These are phyloP conservation scores for Ceratina japonica DNA, from an alignment of 1,140 invertebrate species.

Conservation along the genomic window DNA sequence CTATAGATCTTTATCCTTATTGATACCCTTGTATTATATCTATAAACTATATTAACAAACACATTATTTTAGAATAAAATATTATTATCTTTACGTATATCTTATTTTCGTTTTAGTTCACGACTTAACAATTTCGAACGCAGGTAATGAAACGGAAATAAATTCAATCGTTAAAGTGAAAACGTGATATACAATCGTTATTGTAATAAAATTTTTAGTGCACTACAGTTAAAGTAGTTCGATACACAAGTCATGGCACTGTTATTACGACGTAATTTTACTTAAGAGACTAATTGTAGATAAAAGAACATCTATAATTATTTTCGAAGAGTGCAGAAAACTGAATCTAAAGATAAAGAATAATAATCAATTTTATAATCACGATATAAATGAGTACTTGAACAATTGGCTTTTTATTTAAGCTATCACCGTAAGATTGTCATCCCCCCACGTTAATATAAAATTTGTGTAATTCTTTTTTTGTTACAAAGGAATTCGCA, in stretches of 20 bases:
- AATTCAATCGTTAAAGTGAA: background rate
- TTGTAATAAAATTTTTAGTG: background rate
- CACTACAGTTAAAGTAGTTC: constrained; percentile 22
- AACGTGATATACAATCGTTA: background rate
- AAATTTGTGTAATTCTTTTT: background rate
- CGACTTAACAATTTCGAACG: background rate
- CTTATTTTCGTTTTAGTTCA: background rate
- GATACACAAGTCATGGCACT: constrained; percentile 41
- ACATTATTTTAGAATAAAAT: constrained; percentile 22
- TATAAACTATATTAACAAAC: background rate
- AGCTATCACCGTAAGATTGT: constrained; percentile 36
- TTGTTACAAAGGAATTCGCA: too few species aligned
- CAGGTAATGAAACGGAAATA: background rate
- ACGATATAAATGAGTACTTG: too few species aligned
- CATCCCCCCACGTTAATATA: background rate
- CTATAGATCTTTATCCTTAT: background rate
- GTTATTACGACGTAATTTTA: constrained; percentile 31
- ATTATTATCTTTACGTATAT: constrained; percentile 8
- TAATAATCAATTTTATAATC: background rate
- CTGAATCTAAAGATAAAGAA: constrained; percentile 2
- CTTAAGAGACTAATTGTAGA: background rate
- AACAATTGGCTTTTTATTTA: constrained; percentile 20
- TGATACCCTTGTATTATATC: background rate
- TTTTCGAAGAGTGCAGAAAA: background rate
- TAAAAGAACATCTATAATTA: background rate